Conservation (phyloP, 1,140 invertebrate genomes). For the Drosophila aff. region DNA sequence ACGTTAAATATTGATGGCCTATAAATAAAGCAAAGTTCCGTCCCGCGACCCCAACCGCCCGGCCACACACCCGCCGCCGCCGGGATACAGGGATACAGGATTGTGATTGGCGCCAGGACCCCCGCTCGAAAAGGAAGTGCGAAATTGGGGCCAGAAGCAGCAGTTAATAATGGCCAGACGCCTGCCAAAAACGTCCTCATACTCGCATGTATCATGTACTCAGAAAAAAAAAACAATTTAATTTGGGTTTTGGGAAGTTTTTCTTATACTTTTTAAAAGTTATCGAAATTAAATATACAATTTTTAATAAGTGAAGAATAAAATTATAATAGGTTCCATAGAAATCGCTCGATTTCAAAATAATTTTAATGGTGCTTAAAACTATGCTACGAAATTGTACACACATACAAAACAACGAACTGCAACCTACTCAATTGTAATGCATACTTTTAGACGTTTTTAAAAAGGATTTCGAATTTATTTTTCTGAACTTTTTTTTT, state of each 20-base stretch:
- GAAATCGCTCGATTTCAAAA: too few species aligned
- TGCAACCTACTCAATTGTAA: too few species aligned
- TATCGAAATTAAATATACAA: neutral
- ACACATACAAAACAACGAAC: too few species aligned
- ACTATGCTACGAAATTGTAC: too few species aligned
- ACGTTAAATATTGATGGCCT: slow-evolving; percentile 71
- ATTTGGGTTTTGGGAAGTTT: neutral
- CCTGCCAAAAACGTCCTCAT: slow-evolving; percentile 27
- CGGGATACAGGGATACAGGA: neutral
- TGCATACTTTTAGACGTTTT: too few species aligned
- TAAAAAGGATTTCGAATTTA: too few species aligned
- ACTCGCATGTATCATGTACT: slow-evolving; percentile 15
- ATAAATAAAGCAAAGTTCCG: slow-evolving; percentile 61
- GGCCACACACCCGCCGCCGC: neutral
- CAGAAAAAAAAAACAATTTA: neutral
- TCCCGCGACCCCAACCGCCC: neutral
- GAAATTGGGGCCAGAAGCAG: slow-evolving; percentile 33
- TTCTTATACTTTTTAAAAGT: neutral
- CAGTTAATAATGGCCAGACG: slow-evolving; percentile 66
- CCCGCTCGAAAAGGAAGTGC: slow-evolving; percentile 35
- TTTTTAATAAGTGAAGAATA: neutral
- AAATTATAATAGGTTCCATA: too few species aligned
- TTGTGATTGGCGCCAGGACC: slow-evolving; percentile 38
- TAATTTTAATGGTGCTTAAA: too few species aligned
- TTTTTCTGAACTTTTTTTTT: too few species aligned